phyloP scores from a whole-genome alignment of 1,140 invertebrate genomes.

The Radopholus similis region DNA sequence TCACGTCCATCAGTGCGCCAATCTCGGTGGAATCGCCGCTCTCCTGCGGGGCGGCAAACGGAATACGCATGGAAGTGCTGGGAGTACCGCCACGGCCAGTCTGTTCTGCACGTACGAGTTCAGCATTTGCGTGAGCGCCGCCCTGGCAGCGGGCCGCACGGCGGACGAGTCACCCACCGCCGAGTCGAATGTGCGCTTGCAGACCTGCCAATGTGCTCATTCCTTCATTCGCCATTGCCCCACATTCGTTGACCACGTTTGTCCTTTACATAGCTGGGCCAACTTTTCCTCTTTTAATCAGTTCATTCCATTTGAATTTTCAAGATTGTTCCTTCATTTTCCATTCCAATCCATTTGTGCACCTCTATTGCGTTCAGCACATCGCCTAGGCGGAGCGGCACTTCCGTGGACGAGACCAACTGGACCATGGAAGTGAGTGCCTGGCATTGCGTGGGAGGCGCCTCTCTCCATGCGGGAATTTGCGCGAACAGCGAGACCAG shows the following conservation, averaged over 20 bases:
- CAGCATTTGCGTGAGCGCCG: constrained; percentile 9
- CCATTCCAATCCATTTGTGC: neutral
- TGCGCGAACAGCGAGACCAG: neutral
- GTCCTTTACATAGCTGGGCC: neutral
- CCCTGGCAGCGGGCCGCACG: constrained; percentile 12
- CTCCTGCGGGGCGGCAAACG: neutral
- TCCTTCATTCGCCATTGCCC: no score
- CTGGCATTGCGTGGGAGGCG: constrained; percentile 8
- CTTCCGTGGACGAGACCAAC: constrained; percentile 11
- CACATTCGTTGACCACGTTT: no score
- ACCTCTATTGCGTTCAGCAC: constrained; percentile 5
- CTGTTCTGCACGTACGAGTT: constrained; percentile 14
- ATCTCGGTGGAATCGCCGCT: neutral
- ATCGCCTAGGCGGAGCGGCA: neutral
- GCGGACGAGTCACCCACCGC: neutral
- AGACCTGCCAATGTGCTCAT: neutral
- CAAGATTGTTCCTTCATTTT: neutral
- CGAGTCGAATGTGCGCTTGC: neutral
- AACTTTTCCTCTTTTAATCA: neutral
- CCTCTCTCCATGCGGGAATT: neutral
- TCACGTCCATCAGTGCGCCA: constrained; percentile 1
- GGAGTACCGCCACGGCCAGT: neutral
- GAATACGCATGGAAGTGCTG: neutral
- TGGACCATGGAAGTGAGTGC: constrained; percentile 2
- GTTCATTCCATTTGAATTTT: neutral